These are phyloP conservation scores for Campopleginae sp. DNA, from an alignment of 2,888 invertebrate genomes.

Conservation along the genomic window DNA sequence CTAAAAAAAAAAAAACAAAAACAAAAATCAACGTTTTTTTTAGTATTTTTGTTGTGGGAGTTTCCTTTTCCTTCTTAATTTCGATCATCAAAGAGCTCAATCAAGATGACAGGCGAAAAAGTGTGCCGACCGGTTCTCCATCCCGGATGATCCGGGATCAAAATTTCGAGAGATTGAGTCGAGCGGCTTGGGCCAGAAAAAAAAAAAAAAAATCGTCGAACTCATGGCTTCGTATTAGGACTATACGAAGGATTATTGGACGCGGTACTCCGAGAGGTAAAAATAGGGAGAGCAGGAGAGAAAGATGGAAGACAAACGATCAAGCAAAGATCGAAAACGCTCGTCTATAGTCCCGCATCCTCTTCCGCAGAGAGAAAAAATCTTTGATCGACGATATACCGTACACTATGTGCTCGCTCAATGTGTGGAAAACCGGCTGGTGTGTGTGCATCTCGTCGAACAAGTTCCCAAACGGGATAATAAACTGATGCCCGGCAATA, in stretches of 20 bases:
- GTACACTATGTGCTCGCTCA: conserved; percentile 50
- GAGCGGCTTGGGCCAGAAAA: neutral
- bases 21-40: conserved; percentile 15
- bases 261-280: neutral
- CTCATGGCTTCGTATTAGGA: conserved; percentile 27
- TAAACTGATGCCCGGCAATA: conserved; percentile 66
- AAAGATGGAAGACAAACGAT: conserved; percentile 15
- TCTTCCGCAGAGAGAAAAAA: conserved; percentile 58
- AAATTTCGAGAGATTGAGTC: conserved; percentile 49
- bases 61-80: conserved; percentile 31
- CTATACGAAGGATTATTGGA: conserved; percentile 12
- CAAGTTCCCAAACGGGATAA: conserved; percentile 67
- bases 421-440: conserved; percentile 47
- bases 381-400: conserved; percentile 64
- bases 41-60: neutral
- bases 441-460: conserved; percentile 57
- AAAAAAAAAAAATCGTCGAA: conserved; percentile 36
- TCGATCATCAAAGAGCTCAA: conserved; percentile 16
- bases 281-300: neutral
- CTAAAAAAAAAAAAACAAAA: conserved; percentile 31
- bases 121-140: conserved; percentile 52
- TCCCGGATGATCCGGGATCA: conserved; percentile 24
- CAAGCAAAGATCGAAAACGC: conserved; percentile 45
- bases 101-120: conserved; percentile 42
- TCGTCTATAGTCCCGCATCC: conserved; percentile 50